phyloP scores from a whole-genome alignment of 2,888 invertebrate genomes.

The Hartigia nigra region DNA sequence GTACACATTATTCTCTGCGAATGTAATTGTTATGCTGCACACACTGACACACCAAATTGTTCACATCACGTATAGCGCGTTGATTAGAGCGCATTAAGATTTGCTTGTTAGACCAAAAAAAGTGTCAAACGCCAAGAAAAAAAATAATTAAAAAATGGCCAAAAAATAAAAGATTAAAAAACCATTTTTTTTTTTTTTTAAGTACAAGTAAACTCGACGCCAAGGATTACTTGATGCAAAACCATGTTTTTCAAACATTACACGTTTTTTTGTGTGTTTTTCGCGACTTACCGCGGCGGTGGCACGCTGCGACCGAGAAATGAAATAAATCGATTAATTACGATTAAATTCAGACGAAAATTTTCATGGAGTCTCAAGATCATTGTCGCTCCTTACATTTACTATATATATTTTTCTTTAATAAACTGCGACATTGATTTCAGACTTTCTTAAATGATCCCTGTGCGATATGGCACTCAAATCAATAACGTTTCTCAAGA shows the following conservation, averaged over 20 bases:
- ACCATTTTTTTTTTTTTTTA: too few species aligned
- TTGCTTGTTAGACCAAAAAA: not conserved
- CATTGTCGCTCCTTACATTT: not conserved
- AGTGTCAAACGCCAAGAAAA: not conserved
- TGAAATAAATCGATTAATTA: conserved; percentile 66
- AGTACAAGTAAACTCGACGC: not conserved
- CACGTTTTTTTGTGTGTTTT: conserved; percentile 28
- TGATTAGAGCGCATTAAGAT: not conserved
- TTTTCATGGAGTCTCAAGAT: not conserved
- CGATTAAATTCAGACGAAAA: not conserved
- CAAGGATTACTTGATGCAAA: conserved; percentile 34
- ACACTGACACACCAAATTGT: conserved; percentile 5
- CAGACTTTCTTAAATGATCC: not conserved
- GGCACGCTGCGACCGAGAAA: conserved; percentile 71
- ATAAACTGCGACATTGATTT: not conserved
- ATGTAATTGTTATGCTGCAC: not conserved
- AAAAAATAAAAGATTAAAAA: not conserved
- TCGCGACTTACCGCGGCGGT: conserved; percentile 78
- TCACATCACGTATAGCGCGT: conserved; percentile 1
- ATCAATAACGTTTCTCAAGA: not conserved
- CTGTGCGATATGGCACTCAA: not conserved
- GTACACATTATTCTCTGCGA: not conserved
- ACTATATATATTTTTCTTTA: not conserved
- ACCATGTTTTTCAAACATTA: conserved; percentile 37
- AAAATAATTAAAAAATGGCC: not conserved